Conservation (phyloP, 2,888 invertebrate species). For the Erebia ligea region DNA sequence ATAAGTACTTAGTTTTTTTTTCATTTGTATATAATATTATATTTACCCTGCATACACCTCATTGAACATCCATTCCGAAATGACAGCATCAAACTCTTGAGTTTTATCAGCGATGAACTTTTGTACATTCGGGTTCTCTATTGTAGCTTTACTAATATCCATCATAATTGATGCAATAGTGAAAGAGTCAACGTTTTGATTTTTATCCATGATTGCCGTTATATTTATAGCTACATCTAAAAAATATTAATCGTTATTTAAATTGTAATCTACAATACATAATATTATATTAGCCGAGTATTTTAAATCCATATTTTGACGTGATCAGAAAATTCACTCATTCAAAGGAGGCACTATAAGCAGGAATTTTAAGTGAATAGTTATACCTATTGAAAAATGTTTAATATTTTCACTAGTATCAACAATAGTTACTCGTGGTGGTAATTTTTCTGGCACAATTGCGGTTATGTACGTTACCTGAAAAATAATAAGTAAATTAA, state of each 20-base stretch:
- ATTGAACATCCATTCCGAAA: conserved; percentile 44
- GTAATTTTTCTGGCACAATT: conserved; percentile 19
- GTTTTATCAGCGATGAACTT: conserved; percentile 32
- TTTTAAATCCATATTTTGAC: too few species aligned
- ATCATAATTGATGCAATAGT: not conserved
- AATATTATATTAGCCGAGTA: too few species aligned
- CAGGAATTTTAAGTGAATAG: not conserved
- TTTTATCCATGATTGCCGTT: conserved; percentile 16
- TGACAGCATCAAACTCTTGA: conserved; percentile 42
- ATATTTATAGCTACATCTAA: conserved; percentile 6
- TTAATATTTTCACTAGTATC: conserved; percentile 27
- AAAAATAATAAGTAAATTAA: conserved; percentile 3
- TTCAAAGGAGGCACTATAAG: too few species aligned
- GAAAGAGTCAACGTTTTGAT: not conserved
- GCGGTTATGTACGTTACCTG: conserved; percentile 33
- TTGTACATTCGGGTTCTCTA: conserved; percentile 27
- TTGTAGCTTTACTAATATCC: not conserved
- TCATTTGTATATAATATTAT: too few species aligned
- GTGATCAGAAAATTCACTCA: too few species aligned
- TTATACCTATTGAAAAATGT: conserved; percentile 8
- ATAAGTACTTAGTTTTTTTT: too few species aligned
- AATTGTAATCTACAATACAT: too few species aligned
- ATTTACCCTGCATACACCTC: conserved; percentile 43
- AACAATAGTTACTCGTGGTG: conserved; percentile 27
- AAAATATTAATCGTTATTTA: not conserved